Evolutionary conservation across 64 coral and sea anemone species (phyloP).

Genomic region (Pachyseris speciosa): DNA sequence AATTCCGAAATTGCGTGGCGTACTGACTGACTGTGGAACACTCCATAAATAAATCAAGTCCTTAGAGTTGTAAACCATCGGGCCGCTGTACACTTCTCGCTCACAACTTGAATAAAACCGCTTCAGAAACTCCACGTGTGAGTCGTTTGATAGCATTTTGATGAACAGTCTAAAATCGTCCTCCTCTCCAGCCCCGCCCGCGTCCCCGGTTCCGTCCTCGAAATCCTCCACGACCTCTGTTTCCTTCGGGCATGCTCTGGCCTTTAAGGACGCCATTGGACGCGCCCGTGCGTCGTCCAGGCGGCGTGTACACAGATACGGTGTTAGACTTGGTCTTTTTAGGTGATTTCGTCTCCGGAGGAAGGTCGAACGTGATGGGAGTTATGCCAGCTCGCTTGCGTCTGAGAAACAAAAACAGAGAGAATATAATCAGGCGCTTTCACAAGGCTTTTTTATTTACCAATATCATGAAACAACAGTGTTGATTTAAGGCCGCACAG

Average conservation of each 20-base stretch:
- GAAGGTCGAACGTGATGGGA: constrained; percentile 93
- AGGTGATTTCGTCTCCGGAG: constrained; percentile 77
- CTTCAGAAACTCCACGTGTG: neutral
- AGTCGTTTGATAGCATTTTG: neutral
- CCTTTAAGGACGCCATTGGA: constrained; percentile 87
- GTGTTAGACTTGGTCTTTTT: constrained; percentile 43
- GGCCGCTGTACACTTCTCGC: neutral
- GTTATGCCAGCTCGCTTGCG: constrained; percentile 98
- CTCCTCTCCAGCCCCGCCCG: constrained; percentile 64
- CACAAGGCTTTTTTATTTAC: neutral
- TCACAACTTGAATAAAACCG: neutral
- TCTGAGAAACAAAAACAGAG: constrained; percentile 53
- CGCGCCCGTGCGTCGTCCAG: constrained; percentile 81
- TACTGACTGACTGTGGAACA: neutral
- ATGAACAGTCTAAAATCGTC: constrained; percentile 4
- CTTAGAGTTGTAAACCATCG: neutral
- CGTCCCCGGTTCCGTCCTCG: constrained; percentile 65
- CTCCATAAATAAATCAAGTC: constrained; percentile 31
- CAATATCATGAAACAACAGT: neutral
- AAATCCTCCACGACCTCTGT: constrained; percentile 61
- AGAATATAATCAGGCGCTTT: neutral
- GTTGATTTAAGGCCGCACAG: no score
- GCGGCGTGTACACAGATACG: constrained; percentile 82
- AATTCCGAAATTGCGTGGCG: neutral
- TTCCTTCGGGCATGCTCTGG: constrained; percentile 82